A percentile compares a stretch with the other conserved stretches of the same genome.
Conservation (phyloP, 2,797 vertebrate species). For the Danio jaintianensis region DNA sequence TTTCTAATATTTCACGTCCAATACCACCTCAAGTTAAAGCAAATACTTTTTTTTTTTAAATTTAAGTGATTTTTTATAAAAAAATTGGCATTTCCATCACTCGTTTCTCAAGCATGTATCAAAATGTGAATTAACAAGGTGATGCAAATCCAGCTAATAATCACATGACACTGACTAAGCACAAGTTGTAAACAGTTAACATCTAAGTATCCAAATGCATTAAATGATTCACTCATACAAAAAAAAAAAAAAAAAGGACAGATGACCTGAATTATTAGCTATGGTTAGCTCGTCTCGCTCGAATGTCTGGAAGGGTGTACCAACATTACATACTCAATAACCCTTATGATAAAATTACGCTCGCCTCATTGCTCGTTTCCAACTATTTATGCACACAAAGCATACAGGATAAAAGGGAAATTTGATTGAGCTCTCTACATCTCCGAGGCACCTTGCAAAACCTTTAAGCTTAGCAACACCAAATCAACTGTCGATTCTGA, state of each 20-base stretch:
- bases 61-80: too few species aligned
- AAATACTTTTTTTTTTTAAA: too few species aligned
- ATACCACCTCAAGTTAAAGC: too few species aligned
- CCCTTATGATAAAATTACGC: conserved; percentile 33
- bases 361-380: conserved; percentile 23
- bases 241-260: conserved; percentile 43
- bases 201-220: neutral
- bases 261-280: conserved; percentile 41
- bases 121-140: too few species aligned
- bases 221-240: conserved; percentile 19
- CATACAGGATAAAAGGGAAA: neutral
- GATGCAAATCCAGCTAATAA: neutral
- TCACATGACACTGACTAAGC: conserved; percentile 19
- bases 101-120: too few species aligned
- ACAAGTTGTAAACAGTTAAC: neutral
- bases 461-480: conserved; percentile 9
- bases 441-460: conserved; percentile 16
- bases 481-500: neutral
- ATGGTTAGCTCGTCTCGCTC: conserved; percentile 36
- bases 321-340: conserved; percentile 11
- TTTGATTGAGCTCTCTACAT: neutral
- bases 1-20: too few species aligned
- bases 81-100: too few species aligned
- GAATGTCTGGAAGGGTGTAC: conserved; percentile 26
- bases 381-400: conserved; percentile 23